Evolutionary conservation across 2,888 invertebrate genomes (phyloP).

Genomic region (Graphium colonna): DNA sequence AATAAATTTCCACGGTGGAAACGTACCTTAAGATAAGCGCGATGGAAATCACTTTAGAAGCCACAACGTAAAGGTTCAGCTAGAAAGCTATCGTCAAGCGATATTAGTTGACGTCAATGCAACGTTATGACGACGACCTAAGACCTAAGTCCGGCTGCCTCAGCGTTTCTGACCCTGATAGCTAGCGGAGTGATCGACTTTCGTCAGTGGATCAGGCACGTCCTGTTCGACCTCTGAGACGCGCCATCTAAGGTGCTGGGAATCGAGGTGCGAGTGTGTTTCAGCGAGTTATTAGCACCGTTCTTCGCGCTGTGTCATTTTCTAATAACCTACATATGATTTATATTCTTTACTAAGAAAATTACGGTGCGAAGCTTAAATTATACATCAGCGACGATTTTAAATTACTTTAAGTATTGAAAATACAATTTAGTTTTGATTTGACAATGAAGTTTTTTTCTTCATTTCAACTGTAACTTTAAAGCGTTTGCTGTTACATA

Average conservation of each 20-base stretch:
- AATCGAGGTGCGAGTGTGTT: constrained; percentile 1
- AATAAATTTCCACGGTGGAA: background rate
- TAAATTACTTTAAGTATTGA: background rate
- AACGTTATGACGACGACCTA: constrained; percentile 56
- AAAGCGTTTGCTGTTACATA: background rate
- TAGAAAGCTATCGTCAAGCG: constrained; percentile 15
- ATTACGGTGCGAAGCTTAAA: too few relatives aligned
- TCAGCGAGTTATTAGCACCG: background rate
- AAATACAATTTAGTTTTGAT: background rate
- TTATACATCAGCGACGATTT: background rate
- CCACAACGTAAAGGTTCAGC: background rate
- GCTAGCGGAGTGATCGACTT: constrained; percentile 12
- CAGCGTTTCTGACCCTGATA: constrained; percentile 10
- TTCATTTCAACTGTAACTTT: too few relatives aligned
- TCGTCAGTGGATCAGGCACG: constrained; percentile 10
- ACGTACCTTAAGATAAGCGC: background rate
- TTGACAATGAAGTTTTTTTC: too few relatives aligned
- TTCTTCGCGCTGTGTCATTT: background rate
- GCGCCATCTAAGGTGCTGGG: background rate
- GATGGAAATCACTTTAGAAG: background rate
- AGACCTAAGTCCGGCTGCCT: constrained; percentile 38
- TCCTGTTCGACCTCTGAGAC: constrained; percentile 23
- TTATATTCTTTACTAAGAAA: background rate
- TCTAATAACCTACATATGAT: too few relatives aligned
- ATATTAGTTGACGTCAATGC: constrained; percentile 52